Evolutionary conservation across 1,140 invertebrate species (phyloP).

Genomic region (Lutraria rhynchaena): DNA sequence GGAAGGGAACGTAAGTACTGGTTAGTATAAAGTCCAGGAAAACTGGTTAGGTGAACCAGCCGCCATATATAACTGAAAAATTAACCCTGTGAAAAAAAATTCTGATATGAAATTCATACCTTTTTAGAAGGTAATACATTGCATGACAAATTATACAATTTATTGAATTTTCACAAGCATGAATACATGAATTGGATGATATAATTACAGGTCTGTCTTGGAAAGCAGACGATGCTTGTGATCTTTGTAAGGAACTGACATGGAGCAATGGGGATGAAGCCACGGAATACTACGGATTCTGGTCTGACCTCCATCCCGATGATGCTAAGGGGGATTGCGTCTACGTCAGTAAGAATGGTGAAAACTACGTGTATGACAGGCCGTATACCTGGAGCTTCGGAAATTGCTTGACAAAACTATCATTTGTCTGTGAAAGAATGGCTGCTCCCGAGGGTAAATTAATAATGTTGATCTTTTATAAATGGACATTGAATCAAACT

Average conservation of each 20-base stretch:
- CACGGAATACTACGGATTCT: conserved; percentile 26
- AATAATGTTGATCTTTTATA: too few species aligned
- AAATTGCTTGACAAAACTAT: conserved; percentile 9
- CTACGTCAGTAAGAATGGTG: neutral
- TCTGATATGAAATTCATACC: neutral
- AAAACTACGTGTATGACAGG: conserved; percentile 47
- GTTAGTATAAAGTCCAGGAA: too few species aligned
- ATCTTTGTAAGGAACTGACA: neutral
- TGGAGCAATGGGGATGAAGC: conserved; percentile 27
- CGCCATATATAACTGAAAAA: too few species aligned
- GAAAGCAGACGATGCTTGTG: neutral
- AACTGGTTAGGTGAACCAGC: too few species aligned
- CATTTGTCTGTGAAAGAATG: conserved; percentile 53
- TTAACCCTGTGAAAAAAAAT: too few species aligned
- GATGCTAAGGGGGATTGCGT: conserved; percentile 24
- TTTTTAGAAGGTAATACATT: neutral
- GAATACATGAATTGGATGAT: neutral
- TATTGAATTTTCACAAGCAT: neutral
- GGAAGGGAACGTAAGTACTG: too few species aligned
- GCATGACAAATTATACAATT: neutral
- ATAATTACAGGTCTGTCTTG: conserved; percentile 2
- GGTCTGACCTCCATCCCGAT: conserved; percentile 43
- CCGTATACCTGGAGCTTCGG: conserved; percentile 30
- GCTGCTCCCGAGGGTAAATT: conserved; percentile 42
- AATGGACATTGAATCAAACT: too few species aligned